A percentile compares a stretch with the other conserved stretches of the same genome.
Conservation (phyloP, 2,888 invertebrate species). For the Anoncus sp. region DNA sequence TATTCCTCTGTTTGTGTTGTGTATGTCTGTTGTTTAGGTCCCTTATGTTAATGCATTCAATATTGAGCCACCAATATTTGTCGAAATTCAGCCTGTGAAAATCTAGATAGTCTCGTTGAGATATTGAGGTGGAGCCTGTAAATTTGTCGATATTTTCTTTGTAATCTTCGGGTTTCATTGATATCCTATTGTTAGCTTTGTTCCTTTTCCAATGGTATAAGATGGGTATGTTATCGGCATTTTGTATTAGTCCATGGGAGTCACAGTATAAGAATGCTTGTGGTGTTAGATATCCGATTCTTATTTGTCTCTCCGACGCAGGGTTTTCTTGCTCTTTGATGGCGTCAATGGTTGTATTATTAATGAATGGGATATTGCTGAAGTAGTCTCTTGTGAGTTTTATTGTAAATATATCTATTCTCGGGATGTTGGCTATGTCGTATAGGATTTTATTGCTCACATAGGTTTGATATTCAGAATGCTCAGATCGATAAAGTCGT, state of each 20-base stretch:
- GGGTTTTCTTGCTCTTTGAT: neutral
- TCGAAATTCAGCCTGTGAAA: neutral
- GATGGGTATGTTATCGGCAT: constrained; percentile 5
- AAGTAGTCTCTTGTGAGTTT: constrained; percentile 32
- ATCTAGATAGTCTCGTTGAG: neutral
- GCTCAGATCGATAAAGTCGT: neutral
- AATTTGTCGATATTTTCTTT: constrained; percentile 4
- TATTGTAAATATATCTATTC: constrained; percentile 5
- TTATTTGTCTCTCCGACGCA: neutral
- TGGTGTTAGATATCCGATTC: neutral
- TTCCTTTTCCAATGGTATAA: constrained; percentile 20
- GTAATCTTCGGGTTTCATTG: neutral
- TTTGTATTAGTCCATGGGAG: constrained; percentile 7
- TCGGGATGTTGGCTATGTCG: constrained; percentile 9
- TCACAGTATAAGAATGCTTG: too few relatives aligned
- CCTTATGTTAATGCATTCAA: neutral
- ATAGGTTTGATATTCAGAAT: neutral
- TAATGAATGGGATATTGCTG: neutral
- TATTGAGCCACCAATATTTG: too few relatives aligned
- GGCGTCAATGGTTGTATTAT: neutral
- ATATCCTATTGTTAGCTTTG: constrained; percentile 19
- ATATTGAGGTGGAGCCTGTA: neutral
- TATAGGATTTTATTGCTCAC: constrained; percentile 17
- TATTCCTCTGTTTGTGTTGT: too few relatives aligned
- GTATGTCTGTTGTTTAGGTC: neutral